phyloP scores from a whole-genome alignment of 2,888 invertebrate genomes.

The Noctua fimbriata region DNA sequence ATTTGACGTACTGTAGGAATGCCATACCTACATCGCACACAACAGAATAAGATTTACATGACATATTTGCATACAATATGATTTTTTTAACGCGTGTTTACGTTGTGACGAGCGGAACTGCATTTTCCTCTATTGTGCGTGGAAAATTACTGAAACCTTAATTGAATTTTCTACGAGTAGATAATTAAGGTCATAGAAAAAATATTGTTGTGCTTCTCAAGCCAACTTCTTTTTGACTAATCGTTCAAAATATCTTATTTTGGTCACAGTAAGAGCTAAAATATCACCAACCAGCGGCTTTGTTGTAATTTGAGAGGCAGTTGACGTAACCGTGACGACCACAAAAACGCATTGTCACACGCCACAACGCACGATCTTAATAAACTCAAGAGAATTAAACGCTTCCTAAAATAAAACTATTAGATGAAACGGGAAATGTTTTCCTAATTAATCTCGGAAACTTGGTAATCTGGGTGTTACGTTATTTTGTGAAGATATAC shows the following conservation, averaged over 20 bases:
- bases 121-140: conserved; percentile 22
- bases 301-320: conserved; percentile 40
- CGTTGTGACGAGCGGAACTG: not conserved
- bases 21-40: conserved; percentile 40
- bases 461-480: conserved; percentile 44
- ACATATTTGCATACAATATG: conserved; percentile 49
- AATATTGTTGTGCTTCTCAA: not conserved
- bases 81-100: conserved; percentile 15
- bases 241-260: conserved; percentile 15
- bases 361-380: conserved; percentile 54
- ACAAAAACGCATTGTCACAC: conserved; percentile 63
- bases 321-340: conserved; percentile 55
- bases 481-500: conserved; percentile 60
- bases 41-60: conserved; percentile 27
- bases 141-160: conserved; percentile 35
- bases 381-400: conserved; percentile 40
- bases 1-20: conserved; percentile 64
- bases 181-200: conserved; percentile 25
- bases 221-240: conserved; percentile 6
- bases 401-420: conserved; percentile 48
- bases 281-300: conserved; percentile 23
- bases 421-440: conserved; percentile 45
- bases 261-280: conserved; percentile 15
- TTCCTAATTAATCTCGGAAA: conserved; percentile 56
- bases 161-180: conserved; percentile 7